phyloP scores from a whole-genome alignment of 2,113 vertebrate species.

The Bombycilla garrulus region DNA sequence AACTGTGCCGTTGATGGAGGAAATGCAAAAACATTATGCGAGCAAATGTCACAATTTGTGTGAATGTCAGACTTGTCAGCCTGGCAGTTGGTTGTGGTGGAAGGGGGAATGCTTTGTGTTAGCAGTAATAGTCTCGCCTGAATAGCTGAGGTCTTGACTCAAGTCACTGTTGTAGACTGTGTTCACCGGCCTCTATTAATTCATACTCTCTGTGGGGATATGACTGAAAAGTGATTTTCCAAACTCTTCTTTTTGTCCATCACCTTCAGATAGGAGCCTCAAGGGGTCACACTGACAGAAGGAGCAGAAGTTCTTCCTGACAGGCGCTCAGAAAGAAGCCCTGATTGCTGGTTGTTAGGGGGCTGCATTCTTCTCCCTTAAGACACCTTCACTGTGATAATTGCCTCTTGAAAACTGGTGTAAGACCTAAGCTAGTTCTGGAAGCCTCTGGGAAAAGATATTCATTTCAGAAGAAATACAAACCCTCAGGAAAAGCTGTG shows the following conservation, averaged over 20 bases:
- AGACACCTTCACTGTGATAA: background rate
- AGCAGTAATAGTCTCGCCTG: background rate
- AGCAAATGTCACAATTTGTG: background rate
- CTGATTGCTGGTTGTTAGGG: background rate
- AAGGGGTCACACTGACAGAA: background rate
- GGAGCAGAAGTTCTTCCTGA: background rate
- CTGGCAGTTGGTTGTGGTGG: background rate
- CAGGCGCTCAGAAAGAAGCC: background rate
- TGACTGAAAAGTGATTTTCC: background rate
- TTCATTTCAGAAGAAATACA: background rate
- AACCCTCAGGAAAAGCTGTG: background rate
- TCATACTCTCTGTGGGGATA: background rate
- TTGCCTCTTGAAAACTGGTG: background rate
- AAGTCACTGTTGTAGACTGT: accelerated
- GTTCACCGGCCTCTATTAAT: background rate
- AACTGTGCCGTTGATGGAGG: background rate
- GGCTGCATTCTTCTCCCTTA: background rate
- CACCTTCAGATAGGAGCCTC: background rate
- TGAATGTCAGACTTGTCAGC: background rate
- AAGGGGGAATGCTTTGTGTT: background rate
- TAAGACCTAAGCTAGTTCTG: background rate
- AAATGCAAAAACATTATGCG: background rate
- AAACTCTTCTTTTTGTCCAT: background rate
- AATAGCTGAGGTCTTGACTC: background rate
- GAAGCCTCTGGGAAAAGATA: background rate